Conservation (phyloP, 2,113 vertebrate genomes). For the Zingel zingel region DNA sequence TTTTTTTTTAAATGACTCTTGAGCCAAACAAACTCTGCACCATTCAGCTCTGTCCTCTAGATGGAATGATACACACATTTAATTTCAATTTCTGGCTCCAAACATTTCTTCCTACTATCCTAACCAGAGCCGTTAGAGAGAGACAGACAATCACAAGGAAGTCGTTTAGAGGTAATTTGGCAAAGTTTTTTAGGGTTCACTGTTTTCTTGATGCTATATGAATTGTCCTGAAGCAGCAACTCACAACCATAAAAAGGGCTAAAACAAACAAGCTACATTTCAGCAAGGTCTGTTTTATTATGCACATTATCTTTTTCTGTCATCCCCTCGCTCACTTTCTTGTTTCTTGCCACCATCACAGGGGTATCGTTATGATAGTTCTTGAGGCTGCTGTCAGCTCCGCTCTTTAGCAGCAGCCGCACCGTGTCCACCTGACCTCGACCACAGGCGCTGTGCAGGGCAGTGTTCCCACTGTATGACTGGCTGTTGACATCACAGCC, state of each 20-base stretch:
- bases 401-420: constrained; percentile 87
- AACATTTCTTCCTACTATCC: background rate
- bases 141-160: background rate
- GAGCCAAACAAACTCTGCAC: constrained; percentile 34
- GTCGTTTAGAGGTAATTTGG: background rate
- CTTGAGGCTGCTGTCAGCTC: constrained; percentile 91
- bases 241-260: background rate
- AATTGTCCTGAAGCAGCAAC: constrained; percentile 9
- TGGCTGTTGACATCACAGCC: constrained; percentile 91
- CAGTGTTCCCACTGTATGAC: constrained; percentile 92
- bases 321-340: constrained; percentile 79
- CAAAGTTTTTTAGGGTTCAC: background rate
- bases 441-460: constrained; percentile 90
- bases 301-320: background rate
- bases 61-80: constrained; percentile 56
- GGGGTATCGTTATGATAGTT: constrained; percentile 94
- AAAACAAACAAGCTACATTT: constrained; percentile 5
- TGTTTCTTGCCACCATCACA: constrained; percentile 91
- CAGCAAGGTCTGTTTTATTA: background rate
- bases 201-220: constrained; percentile 1
- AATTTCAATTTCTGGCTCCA: background rate
- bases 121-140: background rate
- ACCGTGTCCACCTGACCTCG: constrained; percentile 88
- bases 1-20: too few relatives aligned
- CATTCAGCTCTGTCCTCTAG: constrained; percentile 63